These are phyloP conservation scores for Zhuqinia jingwanae DNA, from an alignment of 2,888 invertebrate genomes.

Conservation along the genomic window DNA sequence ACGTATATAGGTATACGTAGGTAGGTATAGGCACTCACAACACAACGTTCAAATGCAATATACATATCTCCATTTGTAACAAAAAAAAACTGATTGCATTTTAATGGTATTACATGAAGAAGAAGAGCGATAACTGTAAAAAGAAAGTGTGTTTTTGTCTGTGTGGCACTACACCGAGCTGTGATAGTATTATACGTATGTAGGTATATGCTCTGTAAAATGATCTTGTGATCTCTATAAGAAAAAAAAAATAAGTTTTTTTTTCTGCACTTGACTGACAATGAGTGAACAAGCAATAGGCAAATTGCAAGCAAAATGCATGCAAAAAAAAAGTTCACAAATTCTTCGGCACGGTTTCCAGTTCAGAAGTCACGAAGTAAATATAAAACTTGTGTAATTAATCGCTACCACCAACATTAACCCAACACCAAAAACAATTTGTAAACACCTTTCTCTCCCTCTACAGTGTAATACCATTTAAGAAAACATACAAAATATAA, in stretches of 20 bases:
- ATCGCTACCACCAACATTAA: constrained; percentile 40
- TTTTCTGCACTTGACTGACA: constrained; percentile 29
- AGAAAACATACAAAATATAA: constrained; percentile 17
- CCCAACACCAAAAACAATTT: constrained; percentile 62
- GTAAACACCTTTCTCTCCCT: constrained; percentile 64
- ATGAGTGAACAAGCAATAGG: background rate
- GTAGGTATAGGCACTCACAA: no score
- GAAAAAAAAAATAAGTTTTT: constrained; percentile 5
- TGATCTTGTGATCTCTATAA: background rate
- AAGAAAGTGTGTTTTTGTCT: constrained; percentile 15
- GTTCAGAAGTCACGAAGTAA: constrained; percentile 67
- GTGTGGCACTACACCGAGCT: constrained; percentile 8
- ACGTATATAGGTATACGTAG: constrained; percentile 52
- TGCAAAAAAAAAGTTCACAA: background rate
- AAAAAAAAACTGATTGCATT: constrained; percentile 8
- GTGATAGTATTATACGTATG: background rate
- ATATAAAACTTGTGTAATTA: constrained; percentile 66
- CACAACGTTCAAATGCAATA: no score
- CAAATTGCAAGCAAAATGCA: no score
- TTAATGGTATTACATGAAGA: background rate
- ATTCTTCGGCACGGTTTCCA: constrained; percentile 63
- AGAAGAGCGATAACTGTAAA: constrained; percentile 36
- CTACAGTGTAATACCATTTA: constrained; percentile 26
- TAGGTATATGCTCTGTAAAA: background rate
- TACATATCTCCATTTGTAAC: no score